phyloP scores from a whole-genome alignment of 2,888 invertebrate species.

The Dasysyrphus tricinctus region DNA sequence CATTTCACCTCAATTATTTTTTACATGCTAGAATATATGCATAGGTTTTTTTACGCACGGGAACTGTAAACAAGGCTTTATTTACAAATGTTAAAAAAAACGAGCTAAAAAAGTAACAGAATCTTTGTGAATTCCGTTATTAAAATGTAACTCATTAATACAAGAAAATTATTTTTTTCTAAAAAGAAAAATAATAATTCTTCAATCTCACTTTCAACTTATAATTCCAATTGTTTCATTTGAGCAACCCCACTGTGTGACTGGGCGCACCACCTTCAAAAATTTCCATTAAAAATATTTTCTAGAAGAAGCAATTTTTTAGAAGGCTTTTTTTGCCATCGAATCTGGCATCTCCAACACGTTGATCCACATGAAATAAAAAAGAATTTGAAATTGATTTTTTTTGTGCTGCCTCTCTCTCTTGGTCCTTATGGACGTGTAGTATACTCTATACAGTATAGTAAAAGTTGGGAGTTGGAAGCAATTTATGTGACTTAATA shows the following conservation, averaged over 20 bases:
- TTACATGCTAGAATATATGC: too few species aligned
- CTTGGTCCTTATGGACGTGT: neutral
- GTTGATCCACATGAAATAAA: neutral
- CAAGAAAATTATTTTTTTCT: too few species aligned
- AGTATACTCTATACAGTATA: neutral
- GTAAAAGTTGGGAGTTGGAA: constrained; percentile 6
- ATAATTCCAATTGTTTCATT: neutral
- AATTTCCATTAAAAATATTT: constrained; percentile 46
- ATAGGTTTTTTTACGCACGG: too few species aligned
- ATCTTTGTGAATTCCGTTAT: too few species aligned
- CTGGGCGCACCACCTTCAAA: constrained; percentile 27
- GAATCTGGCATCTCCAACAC: constrained; percentile 14
- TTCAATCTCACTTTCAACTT: neutral
- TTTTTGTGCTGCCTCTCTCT: neutral
- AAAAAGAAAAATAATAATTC: too few species aligned
- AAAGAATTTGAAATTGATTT: constrained; percentile 67
- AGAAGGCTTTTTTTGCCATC: neutral
- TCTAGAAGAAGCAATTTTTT: constrained; percentile 19
- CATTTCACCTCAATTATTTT: too few species aligned
- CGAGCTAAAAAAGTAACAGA: too few species aligned
- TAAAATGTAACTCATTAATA: too few species aligned
- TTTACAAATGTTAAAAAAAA: too few species aligned
- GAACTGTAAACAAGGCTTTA: too few species aligned
- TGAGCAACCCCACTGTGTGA: neutral
- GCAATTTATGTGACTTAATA: constrained; percentile 73